Evolutionary conservation across 2,797 vertebrate genomes (phyloP).

Genomic region (Siniperca obscura): DNA sequence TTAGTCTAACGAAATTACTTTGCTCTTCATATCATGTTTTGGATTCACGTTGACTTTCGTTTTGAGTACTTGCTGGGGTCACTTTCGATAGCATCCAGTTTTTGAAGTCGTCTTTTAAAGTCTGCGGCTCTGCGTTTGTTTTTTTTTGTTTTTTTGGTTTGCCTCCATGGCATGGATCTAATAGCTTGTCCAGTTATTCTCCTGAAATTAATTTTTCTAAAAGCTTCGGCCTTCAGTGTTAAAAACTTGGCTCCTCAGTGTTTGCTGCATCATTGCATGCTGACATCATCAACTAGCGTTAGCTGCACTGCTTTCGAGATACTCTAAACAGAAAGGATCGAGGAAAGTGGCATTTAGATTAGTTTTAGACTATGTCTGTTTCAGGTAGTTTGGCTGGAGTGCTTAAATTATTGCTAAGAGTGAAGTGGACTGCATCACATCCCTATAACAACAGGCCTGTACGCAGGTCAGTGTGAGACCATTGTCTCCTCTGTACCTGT

Average conservation of each 20-base stretch:
- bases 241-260: constrained; percentile 64
- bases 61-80: constrained; percentile 47
- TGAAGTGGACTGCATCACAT: neutral
- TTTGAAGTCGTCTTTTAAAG: neutral
- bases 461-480: neutral
- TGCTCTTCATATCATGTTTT: constrained; percentile 11
- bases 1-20: constrained; percentile 5
- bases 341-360: neutral
- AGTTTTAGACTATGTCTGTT: neutral
- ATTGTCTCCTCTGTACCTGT: neutral
- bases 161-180: neutral
- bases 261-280: constrained; percentile 79
- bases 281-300: constrained; percentile 72
- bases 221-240: constrained; percentile 26
- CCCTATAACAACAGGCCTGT: neutral
- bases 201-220: constrained; percentile 15
- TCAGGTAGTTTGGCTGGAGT: neutral
- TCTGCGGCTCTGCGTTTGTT: neutral
- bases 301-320: constrained; percentile 30
- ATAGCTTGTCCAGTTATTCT: neutral
- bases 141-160: neutral
- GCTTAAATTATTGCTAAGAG: neutral
- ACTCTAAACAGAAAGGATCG: neutral
- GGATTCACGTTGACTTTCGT: constrained; percentile 59
- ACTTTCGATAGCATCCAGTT: constrained; percentile 49